These are phyloP conservation scores for Gadopsis marmoratus DNA, from an alignment of 2,797 vertebrate species.

Conservation along the genomic window DNA sequence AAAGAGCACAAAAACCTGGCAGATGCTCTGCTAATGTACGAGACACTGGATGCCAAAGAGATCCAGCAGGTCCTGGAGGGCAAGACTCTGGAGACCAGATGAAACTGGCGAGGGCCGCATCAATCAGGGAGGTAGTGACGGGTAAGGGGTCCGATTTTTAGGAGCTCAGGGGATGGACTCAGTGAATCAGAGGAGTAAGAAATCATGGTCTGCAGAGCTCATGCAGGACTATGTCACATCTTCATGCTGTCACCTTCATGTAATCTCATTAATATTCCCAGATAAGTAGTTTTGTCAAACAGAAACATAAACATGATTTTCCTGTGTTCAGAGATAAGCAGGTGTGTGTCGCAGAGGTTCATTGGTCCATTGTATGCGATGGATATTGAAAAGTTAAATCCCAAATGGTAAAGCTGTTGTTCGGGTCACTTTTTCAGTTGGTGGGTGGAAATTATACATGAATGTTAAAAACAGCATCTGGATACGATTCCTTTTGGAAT, in stretches of 20 bases:
- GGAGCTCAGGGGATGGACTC: constrained; percentile 47
- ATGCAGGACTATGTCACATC: constrained; percentile 13
- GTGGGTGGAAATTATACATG: constrained; percentile 51
- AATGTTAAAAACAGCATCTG: constrained; percentile 72
- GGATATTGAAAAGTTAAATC: not conserved
- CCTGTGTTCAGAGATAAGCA: not conserved
- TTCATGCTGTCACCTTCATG: constrained; percentile 39
- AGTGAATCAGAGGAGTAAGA: constrained; percentile 1
- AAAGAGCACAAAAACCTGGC: constrained; percentile 97
- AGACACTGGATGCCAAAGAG: constrained; percentile 98
- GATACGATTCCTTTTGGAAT: constrained; percentile 4
- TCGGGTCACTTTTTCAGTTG: constrained; percentile 56
- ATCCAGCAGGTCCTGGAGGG: constrained; percentile 95
- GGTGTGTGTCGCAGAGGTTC: not conserved
- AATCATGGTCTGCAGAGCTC: constrained; percentile 1
- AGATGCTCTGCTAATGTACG: constrained; percentile 94
- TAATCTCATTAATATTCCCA: constrained; percentile 28
- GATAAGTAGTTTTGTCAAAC: constrained; percentile 17
- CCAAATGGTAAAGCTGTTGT: constrained; percentile 33
- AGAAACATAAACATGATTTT: constrained; percentile 1
- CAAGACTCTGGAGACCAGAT: constrained; percentile 92
- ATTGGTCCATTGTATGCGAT: constrained; percentile 12
- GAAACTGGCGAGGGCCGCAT: constrained; percentile 68
- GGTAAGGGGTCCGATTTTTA: constrained; percentile 12
- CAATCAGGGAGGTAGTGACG: constrained; percentile 2